Conservation (phyloP, 2,113 vertebrate species). For the Felis chaus region DNA sequence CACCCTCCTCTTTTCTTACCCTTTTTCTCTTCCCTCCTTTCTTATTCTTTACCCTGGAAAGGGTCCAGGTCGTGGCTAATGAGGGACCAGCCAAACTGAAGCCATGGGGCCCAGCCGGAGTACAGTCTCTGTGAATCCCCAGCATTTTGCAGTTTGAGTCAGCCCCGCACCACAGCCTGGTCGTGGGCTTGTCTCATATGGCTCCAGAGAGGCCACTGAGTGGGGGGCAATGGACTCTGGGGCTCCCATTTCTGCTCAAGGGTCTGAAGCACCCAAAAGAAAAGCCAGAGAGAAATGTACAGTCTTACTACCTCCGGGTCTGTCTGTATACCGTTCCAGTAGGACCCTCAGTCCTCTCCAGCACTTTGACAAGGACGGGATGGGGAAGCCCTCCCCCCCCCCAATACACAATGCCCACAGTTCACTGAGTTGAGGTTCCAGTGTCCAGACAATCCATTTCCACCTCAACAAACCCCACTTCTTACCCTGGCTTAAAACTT, state of each 20-base stretch:
- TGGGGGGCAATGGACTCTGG: not conserved
- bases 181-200: not conserved
- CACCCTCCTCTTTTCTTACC: not conserved
- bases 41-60: not conserved
- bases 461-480: not conserved
- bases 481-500: not conserved
- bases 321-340: not conserved
- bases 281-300: slow-evolving; percentile 17
- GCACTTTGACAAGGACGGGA: not conserved
- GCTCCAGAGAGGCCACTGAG: not conserved
- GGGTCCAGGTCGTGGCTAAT: not conserved
- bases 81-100: slow-evolving; percentile 29
- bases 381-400: not conserved
- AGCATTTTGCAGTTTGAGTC: slow-evolving; percentile 36
- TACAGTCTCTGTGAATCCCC: not conserved
- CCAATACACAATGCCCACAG: not conserved
- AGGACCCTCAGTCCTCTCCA: not conserved
- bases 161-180: not conserved
- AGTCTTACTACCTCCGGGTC: not conserved
- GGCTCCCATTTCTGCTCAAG: not conserved
- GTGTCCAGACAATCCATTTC: not conserved
- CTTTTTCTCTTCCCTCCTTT: not conserved
- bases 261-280: slow-evolving; percentile 6
- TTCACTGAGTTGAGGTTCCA: not conserved
- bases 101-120: not conserved